A percentile compares a stretch with the other conserved stretches of the same genome.
Evolutionary conservation across 2,888 invertebrate genomes (phyloP).

Genomic region (Athalia rosae): DNA sequence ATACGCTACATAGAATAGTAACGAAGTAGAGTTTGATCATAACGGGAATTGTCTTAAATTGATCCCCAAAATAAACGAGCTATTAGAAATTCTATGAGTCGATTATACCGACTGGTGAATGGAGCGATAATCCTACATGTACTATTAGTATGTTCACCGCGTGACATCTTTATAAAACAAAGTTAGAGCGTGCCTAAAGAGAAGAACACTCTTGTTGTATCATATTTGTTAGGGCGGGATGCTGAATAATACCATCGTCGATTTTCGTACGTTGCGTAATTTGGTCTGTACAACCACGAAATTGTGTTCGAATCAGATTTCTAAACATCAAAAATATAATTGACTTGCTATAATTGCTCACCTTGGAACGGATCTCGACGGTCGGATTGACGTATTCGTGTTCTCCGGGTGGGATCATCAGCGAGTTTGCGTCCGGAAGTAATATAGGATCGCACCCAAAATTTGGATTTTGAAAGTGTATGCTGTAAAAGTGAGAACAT

Average conservation of each 20-base stretch:
- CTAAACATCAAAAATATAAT: neutral
- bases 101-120: neutral
- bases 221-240: neutral
- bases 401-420: constrained; percentile 63
- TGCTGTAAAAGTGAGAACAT: constrained; percentile 55
- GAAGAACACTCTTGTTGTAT: neutral
- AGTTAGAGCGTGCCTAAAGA: constrained; percentile 9
- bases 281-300: neutral
- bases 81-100: constrained; percentile 12
- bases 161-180: constrained; percentile 3
- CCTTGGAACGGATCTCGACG: constrained; percentile 39
- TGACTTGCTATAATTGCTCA: constrained; percentile 1
- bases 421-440: constrained; percentile 49
- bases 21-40: neutral
- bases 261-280: neutral
- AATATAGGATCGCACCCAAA: constrained; percentile 57
- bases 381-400: constrained; percentile 70
- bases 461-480: constrained; percentile 69
- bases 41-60: constrained; percentile 25
- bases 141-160: constrained; percentile 22
- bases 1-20: neutral
- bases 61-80: neutral
- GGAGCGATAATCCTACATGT: constrained; percentile 8
- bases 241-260: neutral
- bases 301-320: neutral